phyloP scores from a whole-genome alignment of 2,113 vertebrate species.

The Ameiurus melas region DNA sequence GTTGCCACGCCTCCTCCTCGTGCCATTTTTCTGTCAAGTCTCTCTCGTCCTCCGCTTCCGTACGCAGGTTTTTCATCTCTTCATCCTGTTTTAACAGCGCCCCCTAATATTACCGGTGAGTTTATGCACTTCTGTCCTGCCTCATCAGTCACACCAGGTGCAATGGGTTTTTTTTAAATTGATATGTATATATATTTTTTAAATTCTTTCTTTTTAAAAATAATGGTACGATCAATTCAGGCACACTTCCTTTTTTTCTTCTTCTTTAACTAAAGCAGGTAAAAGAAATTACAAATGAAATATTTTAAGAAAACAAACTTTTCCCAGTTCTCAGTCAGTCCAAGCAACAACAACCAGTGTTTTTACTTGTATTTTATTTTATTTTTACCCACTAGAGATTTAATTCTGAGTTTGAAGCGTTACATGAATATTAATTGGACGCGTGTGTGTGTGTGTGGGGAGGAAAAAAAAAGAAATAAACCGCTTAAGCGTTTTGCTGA shows the following conservation, averaged over 20 bases:
- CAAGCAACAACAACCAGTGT: neutral
- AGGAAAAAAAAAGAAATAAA: neutral
- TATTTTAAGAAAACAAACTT: neutral
- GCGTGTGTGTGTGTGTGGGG: neutral
- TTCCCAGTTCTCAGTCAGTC: too few relatives aligned
- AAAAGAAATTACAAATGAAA: neutral
- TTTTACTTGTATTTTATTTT: too few relatives aligned
- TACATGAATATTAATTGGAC: neutral
- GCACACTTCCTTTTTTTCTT: neutral
- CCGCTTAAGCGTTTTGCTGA: neutral
- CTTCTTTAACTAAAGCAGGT: neutral
- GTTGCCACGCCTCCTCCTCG: neutral
- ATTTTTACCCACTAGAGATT: neutral
- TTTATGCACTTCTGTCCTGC: neutral
- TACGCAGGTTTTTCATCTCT: too few relatives aligned
- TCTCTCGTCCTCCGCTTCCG: neutral
- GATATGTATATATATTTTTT: too few relatives aligned
- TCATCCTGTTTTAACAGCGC: neutral
- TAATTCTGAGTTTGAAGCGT: neutral
- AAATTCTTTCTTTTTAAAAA: too few relatives aligned
- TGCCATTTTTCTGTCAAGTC: neutral
- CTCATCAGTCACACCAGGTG: neutral
- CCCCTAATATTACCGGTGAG: neutral
- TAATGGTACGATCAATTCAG: neutral
- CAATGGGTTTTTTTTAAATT: too few relatives aligned